Percentiles rank a stretch among this genome's conserved stretches.
Evolutionary conservation across 2,113 vertebrate species (phyloP).

Genomic region (Himantopus leucocephalus): DNA sequence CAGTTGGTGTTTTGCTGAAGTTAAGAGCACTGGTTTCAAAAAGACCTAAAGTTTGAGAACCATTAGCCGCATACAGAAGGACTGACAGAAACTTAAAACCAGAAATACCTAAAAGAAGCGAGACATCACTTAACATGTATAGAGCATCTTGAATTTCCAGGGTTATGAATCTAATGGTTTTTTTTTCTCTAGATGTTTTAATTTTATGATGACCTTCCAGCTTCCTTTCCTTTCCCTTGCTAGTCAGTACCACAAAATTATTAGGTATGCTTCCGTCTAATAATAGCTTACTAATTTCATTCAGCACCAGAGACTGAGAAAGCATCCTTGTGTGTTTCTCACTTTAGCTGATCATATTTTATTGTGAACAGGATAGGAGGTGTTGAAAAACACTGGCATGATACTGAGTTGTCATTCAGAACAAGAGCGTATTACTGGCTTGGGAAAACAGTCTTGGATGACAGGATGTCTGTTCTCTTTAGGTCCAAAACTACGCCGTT

Average conservation of each 20-base stretch:
- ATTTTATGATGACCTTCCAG: neutral
- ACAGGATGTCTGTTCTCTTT: neutral
- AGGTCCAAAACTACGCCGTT: neutral
- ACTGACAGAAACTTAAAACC: neutral
- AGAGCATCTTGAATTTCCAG: neutral
- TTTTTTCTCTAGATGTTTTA: neutral
- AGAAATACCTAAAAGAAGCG: neutral
- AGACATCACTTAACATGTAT: neutral
- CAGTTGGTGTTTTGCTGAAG: neutral
- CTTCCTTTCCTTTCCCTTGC: neutral
- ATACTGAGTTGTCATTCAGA: neutral
- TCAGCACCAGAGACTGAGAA: neutral
- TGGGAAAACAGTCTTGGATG: neutral
- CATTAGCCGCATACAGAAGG: neutral
- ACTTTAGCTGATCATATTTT: neutral
- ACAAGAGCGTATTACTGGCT: neutral
- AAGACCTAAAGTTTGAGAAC: neutral
- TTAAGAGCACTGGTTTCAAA: neutral
- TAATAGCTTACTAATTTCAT: neutral
- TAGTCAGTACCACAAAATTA: neutral
- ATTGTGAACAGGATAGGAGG: neutral
- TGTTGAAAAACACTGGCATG: neutral
- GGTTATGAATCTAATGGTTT: neutral
- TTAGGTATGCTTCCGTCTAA: neutral
- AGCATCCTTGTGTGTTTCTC: neutral